Conservation (phyloP, 1,140 invertebrate species). For the Leptopilina clavipes region DNA sequence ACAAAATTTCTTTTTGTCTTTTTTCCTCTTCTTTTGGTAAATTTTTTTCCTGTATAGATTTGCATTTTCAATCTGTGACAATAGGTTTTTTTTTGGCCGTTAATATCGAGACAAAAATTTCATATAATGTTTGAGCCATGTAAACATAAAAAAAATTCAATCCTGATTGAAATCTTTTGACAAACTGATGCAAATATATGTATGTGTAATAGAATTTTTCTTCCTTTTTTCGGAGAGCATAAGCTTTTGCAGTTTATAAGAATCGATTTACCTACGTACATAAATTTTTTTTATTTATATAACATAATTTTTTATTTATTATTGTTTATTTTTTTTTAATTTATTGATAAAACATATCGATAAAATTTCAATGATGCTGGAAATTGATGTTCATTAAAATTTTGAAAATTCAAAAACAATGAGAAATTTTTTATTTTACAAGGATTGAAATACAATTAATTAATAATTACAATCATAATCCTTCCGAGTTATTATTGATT, state of each 20-base stretch:
- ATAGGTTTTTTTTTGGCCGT: not conserved
- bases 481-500: not conserved
- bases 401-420: not conserved
- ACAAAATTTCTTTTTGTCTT: no score
- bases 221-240: no score
- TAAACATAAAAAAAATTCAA: constrained; percentile 17
- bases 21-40: no score
- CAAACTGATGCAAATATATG: not conserved
- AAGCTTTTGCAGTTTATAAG: not conserved
- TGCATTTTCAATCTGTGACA: not conserved
- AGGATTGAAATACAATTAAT: not conserved
- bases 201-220: not conserved
- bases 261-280: not conserved
- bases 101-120: not conserved
- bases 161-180: constrained; percentile 12
- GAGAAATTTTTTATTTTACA: not conserved
- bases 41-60: not conserved
- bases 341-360: not conserved
- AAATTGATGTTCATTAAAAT: not conserved
- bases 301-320: no score
- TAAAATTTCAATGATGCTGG: not conserved
- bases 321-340: no score
- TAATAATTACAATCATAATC: not conserved
- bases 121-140: constrained; percentile 11
- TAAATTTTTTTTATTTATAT: no score